phyloP scores from a whole-genome alignment of 2,888 invertebrate species.

The Lutraria lutraria region DNA sequence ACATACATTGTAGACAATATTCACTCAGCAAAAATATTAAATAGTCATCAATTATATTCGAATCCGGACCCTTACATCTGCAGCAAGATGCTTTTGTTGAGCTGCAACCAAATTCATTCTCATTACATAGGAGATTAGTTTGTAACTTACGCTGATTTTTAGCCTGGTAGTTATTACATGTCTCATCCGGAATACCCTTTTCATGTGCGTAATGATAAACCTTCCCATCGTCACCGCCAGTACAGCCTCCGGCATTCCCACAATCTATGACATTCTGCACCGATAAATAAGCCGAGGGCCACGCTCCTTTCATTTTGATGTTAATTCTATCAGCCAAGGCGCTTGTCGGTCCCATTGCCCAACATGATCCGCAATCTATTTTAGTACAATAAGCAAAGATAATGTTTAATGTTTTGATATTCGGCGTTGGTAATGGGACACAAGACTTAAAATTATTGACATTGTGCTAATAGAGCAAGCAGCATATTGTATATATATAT shows the following conservation, averaged over 20 bases:
- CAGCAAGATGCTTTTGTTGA: too few species aligned
- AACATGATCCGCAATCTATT: conserved; percentile 88
- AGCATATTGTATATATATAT: background rate
- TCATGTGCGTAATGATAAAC: conserved; percentile 87
- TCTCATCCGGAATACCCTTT: conserved; percentile 88
- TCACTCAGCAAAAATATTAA: too few species aligned
- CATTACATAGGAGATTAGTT: too few species aligned
- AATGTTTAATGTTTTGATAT: too few species aligned
- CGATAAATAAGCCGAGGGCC: conserved; percentile 87
- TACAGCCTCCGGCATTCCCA: conserved; percentile 87
- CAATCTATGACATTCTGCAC: conserved; percentile 88
- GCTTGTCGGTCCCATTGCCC: conserved; percentile 88
- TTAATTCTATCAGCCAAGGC: conserved; percentile 88
- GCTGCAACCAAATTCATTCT: too few species aligned
- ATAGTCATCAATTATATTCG: too few species aligned
- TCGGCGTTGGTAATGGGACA: conserved; percentile 10
- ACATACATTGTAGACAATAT: too few species aligned
- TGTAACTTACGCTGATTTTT: conserved; percentile 74
- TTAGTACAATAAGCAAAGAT: too few species aligned
- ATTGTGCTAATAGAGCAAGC: background rate
- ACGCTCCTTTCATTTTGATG: conserved; percentile 87
- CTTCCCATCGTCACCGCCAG: conserved; percentile 83
- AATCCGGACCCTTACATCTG: background rate
- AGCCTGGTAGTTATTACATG: conserved; percentile 88
- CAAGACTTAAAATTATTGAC: background rate